Base-by-base conservation (phyloP, 2,888 invertebrate genomes). In the Drosophila ezoana region DNA sequence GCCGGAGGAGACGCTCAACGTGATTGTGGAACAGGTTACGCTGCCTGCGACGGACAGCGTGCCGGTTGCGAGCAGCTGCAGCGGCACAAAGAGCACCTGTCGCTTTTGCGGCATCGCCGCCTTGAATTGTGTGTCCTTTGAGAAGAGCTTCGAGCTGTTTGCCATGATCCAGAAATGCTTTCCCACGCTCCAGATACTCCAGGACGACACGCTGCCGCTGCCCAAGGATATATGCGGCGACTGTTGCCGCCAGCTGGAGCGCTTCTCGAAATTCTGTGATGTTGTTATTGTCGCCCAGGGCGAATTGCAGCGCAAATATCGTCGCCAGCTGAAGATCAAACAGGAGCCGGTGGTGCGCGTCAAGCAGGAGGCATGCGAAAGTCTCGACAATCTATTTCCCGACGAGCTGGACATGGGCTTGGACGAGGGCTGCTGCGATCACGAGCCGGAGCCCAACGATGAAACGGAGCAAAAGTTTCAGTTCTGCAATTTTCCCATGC, bases 161-260 rank as follows among this genome's bases (percentile, higher is more conserved):
- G 90, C 90, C 9, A 90, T 92, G 89, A 87, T 92, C 32, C 91
- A 92, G 54, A 91, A 92, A 70, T 92, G 92, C 52, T 92, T 92
- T 66, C 92, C 92, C 6, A 91, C 92, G 0, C 70, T 92, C 1
- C 92, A 92, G 57, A 91, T 92, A 32, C 87, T 91, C 41, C 87
- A 91, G 48, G 91, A 92, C 35, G 92, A 92, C 52, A 86, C 82
- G 9, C 62, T 91, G 20, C 91, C 86, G 4, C 66, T 91, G 40
- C 91, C 92, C 1, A 92, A 92, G 66, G 90, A 90, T 6, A 83
- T 92, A 41, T 92, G 92, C 40, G 64, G 75, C 5, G 72, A 68
- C 0, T 92, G 92, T 47, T 79, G 90, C 9, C 78, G 88, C 2
- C 82, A 89, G n/a, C 65, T 92, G 32, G 85, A 91, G 20, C 77